A percentile compares a stretch with the other conserved stretches of the same genome.
Conservation (phyloP, 2,113 vertebrate genomes). For the Zonotrichia leucophrys region DNA sequence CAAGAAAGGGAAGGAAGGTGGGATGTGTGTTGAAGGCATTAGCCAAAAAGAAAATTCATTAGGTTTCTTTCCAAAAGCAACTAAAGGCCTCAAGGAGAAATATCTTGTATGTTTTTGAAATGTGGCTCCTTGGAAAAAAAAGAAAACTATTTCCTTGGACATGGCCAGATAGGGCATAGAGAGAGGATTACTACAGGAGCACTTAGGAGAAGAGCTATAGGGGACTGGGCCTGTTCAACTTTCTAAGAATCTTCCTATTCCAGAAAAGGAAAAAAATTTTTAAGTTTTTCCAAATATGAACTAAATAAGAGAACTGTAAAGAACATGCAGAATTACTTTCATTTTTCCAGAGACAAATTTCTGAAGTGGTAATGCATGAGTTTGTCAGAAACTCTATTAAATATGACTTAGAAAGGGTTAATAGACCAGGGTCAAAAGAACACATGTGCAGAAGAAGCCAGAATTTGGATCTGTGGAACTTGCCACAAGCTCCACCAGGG, state of each 20-base stretch:
- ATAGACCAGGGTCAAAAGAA: not conserved
- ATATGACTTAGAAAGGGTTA: not conserved
- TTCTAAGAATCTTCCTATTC: not conserved
- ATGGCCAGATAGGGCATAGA: not conserved
- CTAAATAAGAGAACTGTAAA: not conserved
- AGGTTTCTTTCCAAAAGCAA: not conserved
- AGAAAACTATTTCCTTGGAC: not conserved
- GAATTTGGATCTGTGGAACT: not conserved
- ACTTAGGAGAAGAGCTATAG: not conserved
- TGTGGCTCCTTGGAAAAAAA: not conserved
- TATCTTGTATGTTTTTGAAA: not conserved
- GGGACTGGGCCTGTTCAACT: not conserved
- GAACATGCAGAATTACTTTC: not conserved
- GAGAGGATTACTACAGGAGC: not conserved
- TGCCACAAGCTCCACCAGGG: not conserved
- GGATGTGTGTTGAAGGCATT: not conserved
- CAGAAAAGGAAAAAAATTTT: not conserved
- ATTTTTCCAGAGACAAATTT: not conserved
- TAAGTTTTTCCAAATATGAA: not conserved
- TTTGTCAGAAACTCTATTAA: not conserved
- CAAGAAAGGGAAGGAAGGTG: not conserved
- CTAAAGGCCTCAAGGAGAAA: not conserved
- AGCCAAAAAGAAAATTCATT: not conserved
- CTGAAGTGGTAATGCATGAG: not conserved
- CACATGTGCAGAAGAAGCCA: not conserved